Base-by-base conservation (phyloP, 1,140 invertebrate species). In the Agraylea sexmaculata region DNA sequence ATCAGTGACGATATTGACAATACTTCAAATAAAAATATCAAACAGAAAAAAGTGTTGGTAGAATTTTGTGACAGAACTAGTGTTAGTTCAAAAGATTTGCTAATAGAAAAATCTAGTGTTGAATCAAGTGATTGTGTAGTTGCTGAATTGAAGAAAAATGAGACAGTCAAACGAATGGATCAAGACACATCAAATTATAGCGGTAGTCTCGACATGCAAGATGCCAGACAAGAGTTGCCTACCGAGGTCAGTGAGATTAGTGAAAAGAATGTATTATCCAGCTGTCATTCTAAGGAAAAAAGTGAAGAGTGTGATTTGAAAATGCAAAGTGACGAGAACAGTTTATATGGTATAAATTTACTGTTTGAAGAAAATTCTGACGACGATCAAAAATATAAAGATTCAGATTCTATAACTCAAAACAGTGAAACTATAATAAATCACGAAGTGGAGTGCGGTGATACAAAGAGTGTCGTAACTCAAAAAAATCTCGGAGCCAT, bases 401-500 rank as follows among this genome's bases (percentile, higher is more conserved):
- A 46, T 29, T n/a, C 25, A 3, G 16, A 15, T 19, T 16, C 21
- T 8, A 27, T 12, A 8, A 12, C 25, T 8, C 8, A n/a, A 8
- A 27, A 12, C 8, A 27, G 25, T 42, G 23, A 2, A 30, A 19
- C 15, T 48, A 42, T 35, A 49, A 42, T 39, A 52, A 25, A 3
- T 13, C 16, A 2, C 18, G 16, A 8, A 32, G 29, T 15, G 11
- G 17, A 19, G 16, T 31, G 51, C 20, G 58, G 57, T 28, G 42
- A 27, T 2, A 45, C 42, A 12, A 34, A 45, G 11, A 42, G 40
- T 45, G 34, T 42, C 12, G 27, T 48, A 23, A 59, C 62, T 45
- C 63, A 62, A 52, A 69, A 68, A 57, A 72, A 76, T 53, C 72
- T 83, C 47, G 81, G 81, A 10, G 80, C 80, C 25, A 82, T 83